A percentile compares a stretch with the other conserved stretches of the same genome.
Evolutionary conservation across 2,797 vertebrate genomes (phyloP).

Genomic region (Amazonetta brasiliensis): DNA sequence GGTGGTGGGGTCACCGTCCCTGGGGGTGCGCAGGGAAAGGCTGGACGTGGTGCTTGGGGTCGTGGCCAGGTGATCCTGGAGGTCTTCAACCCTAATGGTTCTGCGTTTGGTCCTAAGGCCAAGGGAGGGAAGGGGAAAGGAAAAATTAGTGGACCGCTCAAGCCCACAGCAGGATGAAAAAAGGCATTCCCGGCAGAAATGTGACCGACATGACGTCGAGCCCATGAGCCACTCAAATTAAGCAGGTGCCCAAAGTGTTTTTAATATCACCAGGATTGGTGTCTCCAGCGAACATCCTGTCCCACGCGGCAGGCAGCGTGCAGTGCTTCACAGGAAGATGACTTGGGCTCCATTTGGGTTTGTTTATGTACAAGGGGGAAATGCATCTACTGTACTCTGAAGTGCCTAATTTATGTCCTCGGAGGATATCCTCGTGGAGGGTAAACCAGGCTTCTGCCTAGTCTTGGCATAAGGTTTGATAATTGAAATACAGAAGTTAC

Average conservation of each 20-base stretch:
- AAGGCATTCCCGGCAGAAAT: neutral
- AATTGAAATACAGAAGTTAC: neutral
- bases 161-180: neutral
- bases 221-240: neutral
- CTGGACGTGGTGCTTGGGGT: no score
- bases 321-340: neutral
- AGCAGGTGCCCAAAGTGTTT: neutral
- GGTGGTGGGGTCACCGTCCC: no score
- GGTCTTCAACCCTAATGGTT: no score
- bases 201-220: neutral
- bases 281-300: neutral
- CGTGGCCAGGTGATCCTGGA: no score
- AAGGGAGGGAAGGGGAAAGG: neutral
- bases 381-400: neutral
- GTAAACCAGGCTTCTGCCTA: neutral
- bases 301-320: fast-evolving
- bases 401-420: neutral
- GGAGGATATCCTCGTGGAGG: neutral
- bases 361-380: neutral
- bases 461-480: neutral
- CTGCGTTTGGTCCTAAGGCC: no score
- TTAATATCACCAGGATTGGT: neutral
- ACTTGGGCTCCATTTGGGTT: fast-evolving
- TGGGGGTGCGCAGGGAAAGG: no score
- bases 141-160: neutral